Evolutionary conservation across 2,113 vertebrate species (phyloP), one percentile per base, ranked within the genome.

Genomic region (Passer domesticus): DNA sequence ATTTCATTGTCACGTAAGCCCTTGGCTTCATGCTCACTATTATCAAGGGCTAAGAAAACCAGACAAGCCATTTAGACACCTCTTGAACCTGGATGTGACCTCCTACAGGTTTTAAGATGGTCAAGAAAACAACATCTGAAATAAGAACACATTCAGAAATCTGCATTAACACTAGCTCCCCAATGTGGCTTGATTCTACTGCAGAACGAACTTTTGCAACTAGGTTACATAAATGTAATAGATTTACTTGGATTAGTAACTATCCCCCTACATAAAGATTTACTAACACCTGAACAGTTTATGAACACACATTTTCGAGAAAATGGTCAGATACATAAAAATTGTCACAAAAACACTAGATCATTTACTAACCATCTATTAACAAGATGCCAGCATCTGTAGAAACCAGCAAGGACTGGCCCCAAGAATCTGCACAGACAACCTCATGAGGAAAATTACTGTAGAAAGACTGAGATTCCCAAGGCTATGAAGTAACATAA

Each of bases 391-490:
- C 99, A 46, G 98, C 95, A 82, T 99, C 99, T 23, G 99, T 99
- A 97, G 99, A 99, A 73, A 98, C 97, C 95, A 99, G 98, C 97
- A 99, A 97, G 83, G 99, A 99, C 97, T 98, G 98, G 95, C 99
- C 99, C 99, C 99, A 99, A 80, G 99, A 99, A 98, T 99, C 99
- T 33, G 99, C 98, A 69, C 99, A 99, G 95, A 99, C 97, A 3
- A 99, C 98, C 92, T 99, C 99, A 55, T 99, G 98, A 53, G 98
- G 98, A 96, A 99, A 99, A 55, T 98, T 98, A 97, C 97, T 99
- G 98, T 98, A 99, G 98, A 99, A 99, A 39, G 98, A 98, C 94
- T 99, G 99, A 69, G 99, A 99, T 96, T 99, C 99, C 99, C 99
- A 99, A 67, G 99, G 99, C 99, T 99, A 97, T 30, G 94, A 95